Percentiles rank a stretch among this genome's conserved stretches.
phyloP scores from a whole-genome alignment of 2,888 invertebrate species.

The Lepidocyrtoides sp. region DNA sequence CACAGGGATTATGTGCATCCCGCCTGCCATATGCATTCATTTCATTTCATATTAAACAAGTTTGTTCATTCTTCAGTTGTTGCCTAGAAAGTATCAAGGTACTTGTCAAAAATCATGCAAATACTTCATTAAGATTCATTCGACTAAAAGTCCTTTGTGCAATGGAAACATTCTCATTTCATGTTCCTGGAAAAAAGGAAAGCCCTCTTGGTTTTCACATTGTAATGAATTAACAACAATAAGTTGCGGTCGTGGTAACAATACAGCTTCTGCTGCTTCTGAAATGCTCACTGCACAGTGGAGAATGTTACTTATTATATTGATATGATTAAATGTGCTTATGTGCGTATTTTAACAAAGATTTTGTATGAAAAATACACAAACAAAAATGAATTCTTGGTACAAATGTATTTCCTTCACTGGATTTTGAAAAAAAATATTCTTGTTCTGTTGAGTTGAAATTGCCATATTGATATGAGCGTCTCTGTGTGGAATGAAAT shows the following conservation, averaged over 20 bases:
- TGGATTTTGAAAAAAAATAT: background rate
- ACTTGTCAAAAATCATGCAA: conserved; percentile 75
- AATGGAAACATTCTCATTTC: conserved; percentile 29
- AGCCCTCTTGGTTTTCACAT: conserved; percentile 16
- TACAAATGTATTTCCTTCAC: background rate
- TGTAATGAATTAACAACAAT: conserved; percentile 24
- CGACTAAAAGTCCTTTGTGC: conserved; percentile 47
- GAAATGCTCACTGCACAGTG: background rate
- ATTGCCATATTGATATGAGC: background rate
- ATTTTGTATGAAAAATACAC: too few species aligned
- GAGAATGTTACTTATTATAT: conserved; percentile 18
- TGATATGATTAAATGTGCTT: conserved; percentile 52
- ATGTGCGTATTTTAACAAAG: conserved; percentile 33
- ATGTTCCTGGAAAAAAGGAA: background rate
- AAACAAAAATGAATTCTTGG: background rate
- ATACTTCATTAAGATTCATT: conserved; percentile 66
- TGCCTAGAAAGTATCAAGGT: conserved; percentile 48
- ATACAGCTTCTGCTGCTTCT: background rate
- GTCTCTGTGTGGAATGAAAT: background rate
- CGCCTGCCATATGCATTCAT: conserved; percentile 56
- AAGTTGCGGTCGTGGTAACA: conserved; percentile 46
- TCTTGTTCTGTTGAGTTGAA: background rate
- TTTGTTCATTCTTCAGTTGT: background rate
- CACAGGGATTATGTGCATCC: conserved; percentile 55
- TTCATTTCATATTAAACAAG: conserved; percentile 30